Evolutionary conservation across 2,113 vertebrate genomes (phyloP), one percentile per base, ranked within the genome.

Genomic region (Rhinolophus sinicus): DNA sequence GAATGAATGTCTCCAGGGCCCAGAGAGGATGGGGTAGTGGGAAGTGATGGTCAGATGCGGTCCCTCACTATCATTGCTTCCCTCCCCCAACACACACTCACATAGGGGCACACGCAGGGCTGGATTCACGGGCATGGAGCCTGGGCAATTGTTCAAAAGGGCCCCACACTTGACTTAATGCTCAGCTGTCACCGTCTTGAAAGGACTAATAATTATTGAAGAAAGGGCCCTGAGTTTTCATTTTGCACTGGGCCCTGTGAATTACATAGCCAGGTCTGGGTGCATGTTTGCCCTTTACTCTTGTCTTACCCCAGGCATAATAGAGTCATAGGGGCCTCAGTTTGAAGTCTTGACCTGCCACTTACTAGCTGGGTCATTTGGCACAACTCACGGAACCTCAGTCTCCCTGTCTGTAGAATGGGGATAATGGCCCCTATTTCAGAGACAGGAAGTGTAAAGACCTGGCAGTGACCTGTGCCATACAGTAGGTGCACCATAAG

Each of bases 251-350:
- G 76, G 35, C 72, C 75, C 50, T 7, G 35, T 7, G 24, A 40
- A n/a, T 64, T 13, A 6, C 1, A 3, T 3, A 28, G 50, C 58
- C 30, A 5, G 54, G 2, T 54, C 67, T 9, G 19, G 38, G 9
- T 5, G 5, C 6, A 0, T 0, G 8, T n/a, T 33, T 28, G 26
- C 8, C 6, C 33, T 52, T 58, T 18, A 7, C 40, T 65, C 70
- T 72, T n/a, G 0, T 19, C 80, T 44, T 26, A 15, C 22, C 38
- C 58, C 56, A n/a, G 88, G 35, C 28, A 0, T 52, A 15, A 38
- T 7, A 13, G 26, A 54, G n/a, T 26, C 44, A 8, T 0, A 21
- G 10, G 18, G 30, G 18, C 52, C 89, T 73, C 62, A 1, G 3
- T 54, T 83, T 56, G 8, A 18, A 65, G 56, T 72, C 70, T 80